These are phyloP conservation scores for Caenorhabditis sp. DNA, from an alignment of 2,888 invertebrate species.

Conservation along the genomic window DNA sequence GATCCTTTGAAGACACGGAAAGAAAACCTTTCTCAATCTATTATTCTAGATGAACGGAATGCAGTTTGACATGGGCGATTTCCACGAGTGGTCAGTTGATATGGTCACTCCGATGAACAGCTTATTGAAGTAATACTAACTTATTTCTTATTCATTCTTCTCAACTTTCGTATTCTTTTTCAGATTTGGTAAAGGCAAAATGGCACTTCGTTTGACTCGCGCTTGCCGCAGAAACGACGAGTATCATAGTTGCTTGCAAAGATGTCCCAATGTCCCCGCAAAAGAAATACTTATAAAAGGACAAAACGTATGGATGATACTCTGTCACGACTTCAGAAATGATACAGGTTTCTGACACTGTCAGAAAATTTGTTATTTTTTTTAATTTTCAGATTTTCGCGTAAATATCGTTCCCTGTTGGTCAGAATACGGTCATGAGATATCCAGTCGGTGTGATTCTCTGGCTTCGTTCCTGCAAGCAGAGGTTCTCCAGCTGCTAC, in stretches of 20 bases:
- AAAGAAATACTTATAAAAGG: conserved; percentile 72
- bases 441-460: conserved; percentile 55
- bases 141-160: background rate
- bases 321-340: conserved; percentile 73
- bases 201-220: conserved; percentile 57
- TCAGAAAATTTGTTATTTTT: background rate
- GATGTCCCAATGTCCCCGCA: conserved; percentile 70
- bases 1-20: background rate
- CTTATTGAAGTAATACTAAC: conserved; percentile 61
- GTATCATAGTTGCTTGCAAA: conserved; percentile 70
- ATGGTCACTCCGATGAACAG: conserved; percentile 77
- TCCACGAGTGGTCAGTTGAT: conserved; percentile 73
- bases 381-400: conserved; percentile 61
- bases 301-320: conserved; percentile 74
- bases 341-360: conserved; percentile 64
- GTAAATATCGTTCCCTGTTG: conserved; percentile 67
- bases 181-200: conserved; percentile 55
- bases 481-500: conserved; percentile 72
- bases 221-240: conserved; percentile 70
- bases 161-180: conserved; percentile 30
- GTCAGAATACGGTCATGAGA: conserved; percentile 65
- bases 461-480: conserved; percentile 64
- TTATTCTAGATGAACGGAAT: conserved; percentile 76
- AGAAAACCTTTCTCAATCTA: background rate
- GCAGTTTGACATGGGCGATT: conserved; percentile 74